A percentile compares a stretch with the other conserved stretches of the same genome.
These are phyloP conservation scores for Prorops nasuta DNA, from an alignment of 1,140 invertebrate species.

Conservation along the genomic window DNA sequence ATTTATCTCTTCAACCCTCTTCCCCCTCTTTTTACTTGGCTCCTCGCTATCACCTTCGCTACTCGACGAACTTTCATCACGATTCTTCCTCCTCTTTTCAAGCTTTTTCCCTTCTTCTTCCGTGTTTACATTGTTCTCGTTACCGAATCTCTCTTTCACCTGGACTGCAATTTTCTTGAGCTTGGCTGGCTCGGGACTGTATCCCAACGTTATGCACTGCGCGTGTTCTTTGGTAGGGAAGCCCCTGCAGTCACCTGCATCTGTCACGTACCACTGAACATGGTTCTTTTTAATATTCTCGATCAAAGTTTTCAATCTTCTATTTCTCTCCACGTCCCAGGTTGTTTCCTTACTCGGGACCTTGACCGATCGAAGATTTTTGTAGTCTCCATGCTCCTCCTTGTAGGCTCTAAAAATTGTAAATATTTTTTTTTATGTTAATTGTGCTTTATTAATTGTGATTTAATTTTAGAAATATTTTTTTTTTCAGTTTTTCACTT, in stretches of 20 bases:
- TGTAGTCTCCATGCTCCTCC: conserved; percentile 39
- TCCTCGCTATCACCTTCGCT: conserved; percentile 12
- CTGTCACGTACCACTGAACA: conserved; percentile 42
- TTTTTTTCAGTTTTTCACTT: too few relatives aligned
- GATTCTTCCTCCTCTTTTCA: conserved; percentile 18
- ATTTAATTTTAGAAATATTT: background rate
- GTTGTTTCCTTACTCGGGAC: conserved; percentile 28
- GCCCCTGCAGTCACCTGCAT: conserved; percentile 34
- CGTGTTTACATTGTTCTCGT: conserved; percentile 8
- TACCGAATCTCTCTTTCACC: conserved; percentile 30
- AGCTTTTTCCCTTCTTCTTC: conserved; percentile 8
- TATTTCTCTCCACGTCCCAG: conserved; percentile 50
- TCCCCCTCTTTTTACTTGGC: conserved; percentile 19
- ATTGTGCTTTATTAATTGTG: background rate
- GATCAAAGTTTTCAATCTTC: conserved; percentile 30
- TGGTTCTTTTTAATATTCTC: conserved; percentile 33
- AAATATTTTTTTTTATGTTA: too few relatives aligned
- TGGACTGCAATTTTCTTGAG: conserved; percentile 38
- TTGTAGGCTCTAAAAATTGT: conserved; percentile 33
- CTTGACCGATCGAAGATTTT: conserved; percentile 35
- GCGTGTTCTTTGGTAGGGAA: conserved; percentile 43
- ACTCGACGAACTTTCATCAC: conserved; percentile 4
- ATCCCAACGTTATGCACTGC: conserved; percentile 44
- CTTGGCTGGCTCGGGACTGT: conserved; percentile 43
- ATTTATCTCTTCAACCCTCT: conserved; percentile 1